Evolutionary conservation across 2,888 invertebrate species (phyloP).

Genomic region (Melanchra persicariae): DNA sequence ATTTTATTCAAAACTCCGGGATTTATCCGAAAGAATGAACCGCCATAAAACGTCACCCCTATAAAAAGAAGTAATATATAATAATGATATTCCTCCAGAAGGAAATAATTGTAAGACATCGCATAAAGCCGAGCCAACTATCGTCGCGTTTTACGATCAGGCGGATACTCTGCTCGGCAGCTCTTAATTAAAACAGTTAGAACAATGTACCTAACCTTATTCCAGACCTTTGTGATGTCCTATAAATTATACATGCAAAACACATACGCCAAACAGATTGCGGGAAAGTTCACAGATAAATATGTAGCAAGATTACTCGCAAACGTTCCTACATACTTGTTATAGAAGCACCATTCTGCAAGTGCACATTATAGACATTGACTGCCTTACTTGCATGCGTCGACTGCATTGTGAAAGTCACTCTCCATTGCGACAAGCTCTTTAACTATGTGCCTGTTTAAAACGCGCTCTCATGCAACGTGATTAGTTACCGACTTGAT

Average conservation of each 20-base stretch:
- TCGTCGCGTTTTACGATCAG: constrained; percentile 76
- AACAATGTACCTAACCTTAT: constrained; percentile 68
- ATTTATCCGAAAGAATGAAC: constrained; percentile 69
- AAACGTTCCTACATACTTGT: constrained; percentile 34
- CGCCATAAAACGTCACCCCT: constrained; percentile 78
- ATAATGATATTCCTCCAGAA: constrained; percentile 81
- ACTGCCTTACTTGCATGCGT: constrained; percentile 40
- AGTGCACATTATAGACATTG: constrained; percentile 51
- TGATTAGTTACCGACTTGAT: constrained; percentile 54
- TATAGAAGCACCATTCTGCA: constrained; percentile 48
- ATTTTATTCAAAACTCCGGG: constrained; percentile 60
- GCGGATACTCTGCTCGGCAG: constrained; percentile 67
- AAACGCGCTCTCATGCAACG: constrained; percentile 43
- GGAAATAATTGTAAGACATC: constrained; percentile 81
- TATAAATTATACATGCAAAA: constrained; percentile 70
- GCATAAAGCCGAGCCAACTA: constrained; percentile 71
- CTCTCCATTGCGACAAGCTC: constrained; percentile 45
- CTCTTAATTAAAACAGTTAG: constrained; percentile 78
- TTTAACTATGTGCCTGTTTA: constrained; percentile 38
- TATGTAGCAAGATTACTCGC: constrained; percentile 53
- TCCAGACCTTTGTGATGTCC: constrained; percentile 69
- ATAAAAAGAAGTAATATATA: constrained; percentile 78
- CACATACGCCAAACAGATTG: constrained; percentile 59
- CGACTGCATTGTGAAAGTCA: constrained; percentile 60
- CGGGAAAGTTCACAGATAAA: constrained; percentile 60